These are phyloP conservation scores for Amblyopsis rosae DNA, from an alignment of 2,113 vertebrate species.

Conservation along the genomic window DNA sequence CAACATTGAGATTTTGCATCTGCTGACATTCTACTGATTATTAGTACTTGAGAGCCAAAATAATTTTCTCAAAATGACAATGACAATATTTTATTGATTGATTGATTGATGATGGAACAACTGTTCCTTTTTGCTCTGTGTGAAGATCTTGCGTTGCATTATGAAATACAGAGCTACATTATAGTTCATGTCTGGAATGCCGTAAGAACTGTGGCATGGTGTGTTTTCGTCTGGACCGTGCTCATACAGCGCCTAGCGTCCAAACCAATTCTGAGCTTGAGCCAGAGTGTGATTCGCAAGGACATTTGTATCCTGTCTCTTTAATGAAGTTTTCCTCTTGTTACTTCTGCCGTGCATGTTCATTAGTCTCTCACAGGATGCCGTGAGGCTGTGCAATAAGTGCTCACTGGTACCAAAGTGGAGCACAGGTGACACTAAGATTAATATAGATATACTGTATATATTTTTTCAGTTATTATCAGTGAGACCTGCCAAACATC, in stretches of 20 bases:
- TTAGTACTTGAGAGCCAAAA: too few relatives aligned
- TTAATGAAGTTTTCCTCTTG: slow-evolving; percentile 74
- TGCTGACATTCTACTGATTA: too few relatives aligned
- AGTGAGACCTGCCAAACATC: neutral
- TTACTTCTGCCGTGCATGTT: slow-evolving; percentile 65
- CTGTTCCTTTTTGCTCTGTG: slow-evolving; percentile 13
- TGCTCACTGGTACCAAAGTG: slow-evolving; percentile 53
- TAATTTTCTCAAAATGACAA: neutral
- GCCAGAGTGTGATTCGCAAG: slow-evolving; percentile 57
- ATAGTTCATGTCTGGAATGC: slow-evolving; percentile 35
- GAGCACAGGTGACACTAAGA: slow-evolving; percentile 47
- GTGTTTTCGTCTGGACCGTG: slow-evolving; percentile 25
- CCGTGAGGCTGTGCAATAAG: slow-evolving; percentile 58
- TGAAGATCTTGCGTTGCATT: slow-evolving; percentile 36
- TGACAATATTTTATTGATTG: slow-evolving; percentile 2
- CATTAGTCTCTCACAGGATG: slow-evolving; percentile 61
- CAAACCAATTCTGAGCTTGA: slow-evolving; percentile 64
- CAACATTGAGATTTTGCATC: too few relatives aligned
- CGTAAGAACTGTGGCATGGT: slow-evolving; percentile 25
- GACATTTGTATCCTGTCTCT: slow-evolving; percentile 69
- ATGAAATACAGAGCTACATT: slow-evolving; percentile 37
- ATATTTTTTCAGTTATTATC: neutral
- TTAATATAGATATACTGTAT: slow-evolving; percentile 9
- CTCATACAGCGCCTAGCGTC: slow-evolving; percentile 49
- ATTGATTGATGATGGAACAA: neutral